These are phyloP conservation scores for Xenops minutus DNA, from an alignment of 2,797 vertebrate species.

Conservation along the genomic window DNA sequence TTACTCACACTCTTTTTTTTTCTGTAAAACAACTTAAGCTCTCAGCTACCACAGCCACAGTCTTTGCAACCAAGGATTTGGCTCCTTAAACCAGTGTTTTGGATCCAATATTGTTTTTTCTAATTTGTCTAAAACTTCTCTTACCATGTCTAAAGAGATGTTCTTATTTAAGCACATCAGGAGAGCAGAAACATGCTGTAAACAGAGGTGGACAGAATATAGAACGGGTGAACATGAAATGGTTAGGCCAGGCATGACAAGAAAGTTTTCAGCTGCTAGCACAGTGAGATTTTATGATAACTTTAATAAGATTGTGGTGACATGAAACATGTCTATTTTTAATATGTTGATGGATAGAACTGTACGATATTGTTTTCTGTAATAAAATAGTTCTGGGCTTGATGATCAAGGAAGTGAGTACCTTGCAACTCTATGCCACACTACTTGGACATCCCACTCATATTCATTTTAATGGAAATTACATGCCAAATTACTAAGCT, in stretches of 20 bases:
- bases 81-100: accelerated
- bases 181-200: neutral
- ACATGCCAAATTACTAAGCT: neutral
- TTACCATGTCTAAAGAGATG: neutral
- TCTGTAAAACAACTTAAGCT: neutral
- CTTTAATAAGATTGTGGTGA: neutral
- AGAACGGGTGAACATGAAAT: neutral
- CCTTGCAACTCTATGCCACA: neutral
- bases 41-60: neutral
- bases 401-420: neutral
- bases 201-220: neutral
- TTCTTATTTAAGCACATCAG: neutral
- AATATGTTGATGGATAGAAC: slow-evolving; percentile 26
- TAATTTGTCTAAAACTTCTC: neutral
- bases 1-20: neutral
- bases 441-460: neutral
- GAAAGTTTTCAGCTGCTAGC: neutral
- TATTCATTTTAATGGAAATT: slow-evolving; percentile 35
- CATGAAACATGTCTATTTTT: neutral
- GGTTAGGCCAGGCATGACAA: neutral
- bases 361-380: neutral
- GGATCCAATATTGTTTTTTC: neutral
- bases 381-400: neutral
- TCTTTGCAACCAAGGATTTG: neutral
- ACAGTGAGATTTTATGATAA: neutral